A percentile compares a stretch with the other conserved stretches of the same genome.
Conservation (phyloP, 2,888 invertebrate species). For the Panzeria rudis region DNA sequence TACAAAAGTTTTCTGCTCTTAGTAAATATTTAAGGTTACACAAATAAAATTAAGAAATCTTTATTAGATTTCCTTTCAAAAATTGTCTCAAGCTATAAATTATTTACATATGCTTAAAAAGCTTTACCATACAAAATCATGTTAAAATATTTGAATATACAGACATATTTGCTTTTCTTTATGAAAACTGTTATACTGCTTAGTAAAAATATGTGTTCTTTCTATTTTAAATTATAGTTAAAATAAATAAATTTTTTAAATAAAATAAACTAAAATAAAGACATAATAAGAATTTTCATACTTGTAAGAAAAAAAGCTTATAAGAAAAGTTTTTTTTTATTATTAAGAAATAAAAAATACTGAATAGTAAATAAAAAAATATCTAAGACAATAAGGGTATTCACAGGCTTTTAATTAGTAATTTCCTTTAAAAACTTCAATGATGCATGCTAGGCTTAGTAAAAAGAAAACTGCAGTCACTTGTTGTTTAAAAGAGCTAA, state of each 20-base stretch:
- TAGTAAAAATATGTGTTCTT: background rate
- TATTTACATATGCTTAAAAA: no score
- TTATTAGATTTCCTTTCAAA: no score
- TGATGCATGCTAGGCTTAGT: background rate
- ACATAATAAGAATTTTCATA: background rate
- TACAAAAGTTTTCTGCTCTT: no score
- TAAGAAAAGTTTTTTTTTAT: background rate
- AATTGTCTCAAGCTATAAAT: no score
- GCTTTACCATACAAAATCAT: no score
- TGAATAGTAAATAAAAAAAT: background rate
- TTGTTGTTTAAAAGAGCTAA: background rate
- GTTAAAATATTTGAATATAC: no score
- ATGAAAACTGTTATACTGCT: background rate
- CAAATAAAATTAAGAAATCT: no score
- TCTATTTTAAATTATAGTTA: background rate
- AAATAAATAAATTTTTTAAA: slow-evolving; percentile 28
- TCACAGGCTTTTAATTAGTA: background rate
- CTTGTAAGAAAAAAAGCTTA: background rate
- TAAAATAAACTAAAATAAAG: slow-evolving; percentile 13
- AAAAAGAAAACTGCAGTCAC: background rate
- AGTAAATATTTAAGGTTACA: no score
- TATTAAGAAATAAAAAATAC: background rate
- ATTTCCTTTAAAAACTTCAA: background rate
- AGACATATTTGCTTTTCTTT: slow-evolving; percentile 18
- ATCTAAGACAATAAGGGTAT: slow-evolving; percentile 3